phyloP scores from a whole-genome alignment of 1,140 invertebrate species.

The Apolygus lucorum region DNA sequence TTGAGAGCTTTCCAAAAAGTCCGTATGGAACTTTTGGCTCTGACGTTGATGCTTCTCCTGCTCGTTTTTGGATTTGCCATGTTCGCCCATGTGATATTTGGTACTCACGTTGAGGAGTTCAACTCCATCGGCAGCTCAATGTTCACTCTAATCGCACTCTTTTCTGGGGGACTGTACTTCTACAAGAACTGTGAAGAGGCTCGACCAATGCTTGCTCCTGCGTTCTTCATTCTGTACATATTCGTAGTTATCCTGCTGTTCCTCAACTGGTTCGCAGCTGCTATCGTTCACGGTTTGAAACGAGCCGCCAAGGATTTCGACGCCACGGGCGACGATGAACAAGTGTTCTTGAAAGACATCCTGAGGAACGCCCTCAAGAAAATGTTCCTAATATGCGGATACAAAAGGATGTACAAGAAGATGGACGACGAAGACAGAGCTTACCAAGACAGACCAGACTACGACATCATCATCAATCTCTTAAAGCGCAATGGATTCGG shows the following conservation, averaged over 20 bases:
- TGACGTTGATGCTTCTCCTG: conserved; percentile 73
- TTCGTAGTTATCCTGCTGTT: conserved; percentile 62
- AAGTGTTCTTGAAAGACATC: conserved; percentile 17
- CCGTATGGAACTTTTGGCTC: conserved; percentile 35
- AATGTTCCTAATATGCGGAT: not conserved
- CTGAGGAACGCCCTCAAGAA: not conserved
- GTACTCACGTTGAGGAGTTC: conserved; percentile 57
- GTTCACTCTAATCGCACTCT: conserved; percentile 64
- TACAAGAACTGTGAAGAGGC: conserved; percentile 61
- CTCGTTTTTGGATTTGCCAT: conserved; percentile 72
- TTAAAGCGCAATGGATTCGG: not conserved
- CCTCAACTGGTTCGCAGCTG: conserved; percentile 36
- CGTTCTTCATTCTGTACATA: conserved; percentile 69
- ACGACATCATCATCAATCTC: not conserved
- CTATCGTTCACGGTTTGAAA: conserved; percentile 10
- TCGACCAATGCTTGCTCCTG: conserved; percentile 64
- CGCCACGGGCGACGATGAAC: not conserved
- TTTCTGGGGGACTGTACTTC: conserved; percentile 67
- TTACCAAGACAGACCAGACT: not conserved
- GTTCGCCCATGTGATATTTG: conserved; percentile 59
- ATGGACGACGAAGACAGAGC: not conserved
- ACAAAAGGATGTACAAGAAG: not conserved
- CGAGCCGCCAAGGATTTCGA: conserved; percentile 11
- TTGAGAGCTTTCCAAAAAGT: not conserved
- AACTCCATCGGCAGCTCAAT: conserved; percentile 51